Evolutionary conservation across 2,113 vertebrate species (phyloP).

Genomic region (Scomber colias): DNA sequence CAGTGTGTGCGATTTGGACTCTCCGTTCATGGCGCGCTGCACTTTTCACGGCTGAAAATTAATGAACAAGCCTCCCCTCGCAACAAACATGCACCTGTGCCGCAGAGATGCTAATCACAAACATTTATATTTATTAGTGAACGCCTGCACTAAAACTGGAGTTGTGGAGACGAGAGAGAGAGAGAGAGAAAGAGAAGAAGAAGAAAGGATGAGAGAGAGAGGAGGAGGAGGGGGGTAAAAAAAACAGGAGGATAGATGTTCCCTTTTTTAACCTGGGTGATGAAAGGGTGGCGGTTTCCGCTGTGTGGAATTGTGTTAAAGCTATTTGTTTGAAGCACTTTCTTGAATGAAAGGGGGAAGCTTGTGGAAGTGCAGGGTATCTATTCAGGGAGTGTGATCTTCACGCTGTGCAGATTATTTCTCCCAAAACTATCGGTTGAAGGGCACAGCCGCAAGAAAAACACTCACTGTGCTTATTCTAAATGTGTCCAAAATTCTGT

Average conservation of each 20-base stretch:
- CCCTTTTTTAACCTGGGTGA: constrained; percentile 37
- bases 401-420: constrained; percentile 63
- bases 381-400: constrained; percentile 45
- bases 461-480: constrained; percentile 5
- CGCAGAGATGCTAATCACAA: constrained; percentile 99
- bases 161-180: constrained; percentile 69
- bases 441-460: constrained; percentile 38
- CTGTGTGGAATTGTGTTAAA: constrained; percentile 34
- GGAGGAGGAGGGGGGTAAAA: not conserved
- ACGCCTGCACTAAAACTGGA: constrained; percentile 92
- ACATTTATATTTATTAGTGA: constrained; percentile 99
- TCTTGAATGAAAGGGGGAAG: constrained; percentile 42
- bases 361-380: constrained; percentile 30
- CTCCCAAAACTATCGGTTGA: constrained; percentile 49
- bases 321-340: constrained; percentile 56
- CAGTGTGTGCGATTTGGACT: constrained; percentile 96
- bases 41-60: constrained; percentile 99
- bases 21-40: constrained; percentile 98
- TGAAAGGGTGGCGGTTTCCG: constrained; percentile 48
- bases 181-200: not conserved
- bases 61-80: constrained; percentile 99
- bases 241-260: constrained; percentile 58
- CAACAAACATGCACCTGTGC: constrained; percentile 99
- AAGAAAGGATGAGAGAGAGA: constrained; percentile 8
- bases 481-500: not conserved